Percentiles rank a stretch among this genome's conserved stretches.
phyloP scores from a whole-genome alignment of 2,888 invertebrate species.

The Altica lythri region DNA sequence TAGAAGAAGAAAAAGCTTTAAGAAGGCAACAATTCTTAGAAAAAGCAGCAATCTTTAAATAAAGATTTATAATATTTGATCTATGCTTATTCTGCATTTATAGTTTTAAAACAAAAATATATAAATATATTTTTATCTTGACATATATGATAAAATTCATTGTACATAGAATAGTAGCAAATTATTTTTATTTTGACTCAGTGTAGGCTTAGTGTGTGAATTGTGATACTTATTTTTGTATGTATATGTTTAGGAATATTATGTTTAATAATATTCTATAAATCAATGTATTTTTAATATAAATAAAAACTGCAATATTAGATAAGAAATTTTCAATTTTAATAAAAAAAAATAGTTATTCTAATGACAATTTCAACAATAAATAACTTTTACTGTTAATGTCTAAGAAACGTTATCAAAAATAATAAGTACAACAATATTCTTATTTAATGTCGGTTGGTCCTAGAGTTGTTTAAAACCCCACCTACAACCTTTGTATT shows the following conservation, averaged over 20 bases:
- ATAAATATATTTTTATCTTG: not conserved
- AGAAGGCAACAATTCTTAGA: constrained; percentile 85
- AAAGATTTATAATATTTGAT: not conserved
- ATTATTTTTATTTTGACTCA: constrained; percentile 5
- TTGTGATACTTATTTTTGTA: constrained; percentile 11
- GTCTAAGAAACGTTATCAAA: too few species aligned
- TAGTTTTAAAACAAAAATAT: too few species aligned
- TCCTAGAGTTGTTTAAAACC: too few species aligned
- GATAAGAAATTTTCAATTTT: too few species aligned
- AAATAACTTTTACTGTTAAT: too few species aligned
- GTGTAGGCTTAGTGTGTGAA: constrained; percentile 10
- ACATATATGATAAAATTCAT: constrained; percentile 1
- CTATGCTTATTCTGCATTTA: not conserved
- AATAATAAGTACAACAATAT: too few species aligned
- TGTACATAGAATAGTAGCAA: constrained; percentile 1
- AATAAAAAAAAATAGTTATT: too few species aligned
- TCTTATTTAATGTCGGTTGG: too few species aligned
- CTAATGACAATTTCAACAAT: too few species aligned
- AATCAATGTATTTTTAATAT: too few species aligned
- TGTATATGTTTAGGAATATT: not conserved
- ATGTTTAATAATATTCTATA: too few species aligned
- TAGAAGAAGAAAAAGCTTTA: constrained; percentile 81
- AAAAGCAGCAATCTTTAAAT: constrained; percentile 82
- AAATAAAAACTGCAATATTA: too few species aligned
- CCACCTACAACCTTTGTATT: constrained; percentile 17